Evolutionary conservation across 2,888 invertebrate species (phyloP), one percentile per base, ranked within the genome.

Genomic region (Nebria salina): DNA sequence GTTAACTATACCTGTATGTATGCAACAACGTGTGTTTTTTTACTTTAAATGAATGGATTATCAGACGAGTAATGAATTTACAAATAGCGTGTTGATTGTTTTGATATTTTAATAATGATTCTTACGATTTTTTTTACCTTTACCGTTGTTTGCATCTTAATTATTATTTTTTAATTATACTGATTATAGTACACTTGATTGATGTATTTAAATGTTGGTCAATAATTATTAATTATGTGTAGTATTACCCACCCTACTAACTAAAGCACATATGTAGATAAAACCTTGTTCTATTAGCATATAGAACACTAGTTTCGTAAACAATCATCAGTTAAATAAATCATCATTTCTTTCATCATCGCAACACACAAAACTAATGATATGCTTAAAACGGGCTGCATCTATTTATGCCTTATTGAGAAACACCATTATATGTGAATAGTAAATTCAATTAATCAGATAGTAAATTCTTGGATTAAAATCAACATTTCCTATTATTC

Each of bases 391-490:
- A 8, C 54, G 54, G 2, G 8, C 13, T 54, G 54, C 8, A 54
- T 54, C 8, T 54, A 54, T 54, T 54, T 54, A 54, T 54, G 54
- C 11, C 54, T 11, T 54, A 54, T 54, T 54, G 54, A 54, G 54
- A 54, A 54, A 54, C 54, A 13, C 54, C 11, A 54, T 54, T 11
- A 54, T 11, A 54, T 54, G 11, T 54, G 13, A 11, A 13, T 54
- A 11, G 11, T 54, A 54, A 11, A 13, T 54, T 15, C 11, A 25
- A 70, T 70, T 70, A 70, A 70, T 70, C 20, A 11, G 26, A 70
- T 70, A 25, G 11, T 66, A 66, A 66, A 15, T 25, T 70, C 70
- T 7, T 70, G 70, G 26, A 26, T 70, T 70, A 70, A 70, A 70
- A 13, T 34, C 70, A 25, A 25, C 15, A 25, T 25, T n/a, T 68